These are phyloP conservation scores for Lysandra bellargus DNA, from an alignment of 2,888 invertebrate species.

Conservation along the genomic window DNA sequence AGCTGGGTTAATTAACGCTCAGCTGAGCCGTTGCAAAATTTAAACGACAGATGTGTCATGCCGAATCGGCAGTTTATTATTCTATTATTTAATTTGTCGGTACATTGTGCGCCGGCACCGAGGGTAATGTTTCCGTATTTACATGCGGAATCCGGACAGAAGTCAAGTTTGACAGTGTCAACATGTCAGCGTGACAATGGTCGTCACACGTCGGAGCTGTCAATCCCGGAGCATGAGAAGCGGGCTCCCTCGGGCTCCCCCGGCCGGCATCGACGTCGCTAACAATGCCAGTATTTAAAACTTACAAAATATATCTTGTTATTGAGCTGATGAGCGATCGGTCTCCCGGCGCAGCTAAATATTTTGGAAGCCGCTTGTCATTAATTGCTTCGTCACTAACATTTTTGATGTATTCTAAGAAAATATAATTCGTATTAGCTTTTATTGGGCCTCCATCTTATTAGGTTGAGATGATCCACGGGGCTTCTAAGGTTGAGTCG, in stretches of 20 bases:
- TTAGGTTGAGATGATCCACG: no score
- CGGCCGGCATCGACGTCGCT: constrained; percentile 47
- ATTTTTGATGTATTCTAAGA: constrained; percentile 28
- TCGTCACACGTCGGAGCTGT: constrained; percentile 74
- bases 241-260: constrained; percentile 49
- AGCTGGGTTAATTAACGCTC: neutral
- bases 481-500: no score
- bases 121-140: constrained; percentile 76
- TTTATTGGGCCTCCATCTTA: no score
- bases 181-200: constrained; percentile 77
- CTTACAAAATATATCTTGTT: constrained; percentile 55
- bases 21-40: constrained; percentile 19
- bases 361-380: constrained; percentile 42
- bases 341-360: constrained; percentile 54
- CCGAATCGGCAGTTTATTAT: constrained; percentile 57
- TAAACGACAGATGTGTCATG: constrained; percentile 58
- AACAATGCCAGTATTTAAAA: constrained; percentile 56
- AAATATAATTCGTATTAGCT: neutral
- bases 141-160: constrained; percentile 76
- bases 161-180: constrained; percentile 79
- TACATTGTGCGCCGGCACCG: constrained; percentile 61
- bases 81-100: constrained; percentile 79
- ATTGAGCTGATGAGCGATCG: constrained; percentile 62
- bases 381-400: constrained; percentile 43
- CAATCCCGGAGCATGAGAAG: constrained; percentile 73